Evolutionary conservation across 1,140 invertebrate species (phyloP).

Genomic region (Rhagoletis zephyria): DNA sequence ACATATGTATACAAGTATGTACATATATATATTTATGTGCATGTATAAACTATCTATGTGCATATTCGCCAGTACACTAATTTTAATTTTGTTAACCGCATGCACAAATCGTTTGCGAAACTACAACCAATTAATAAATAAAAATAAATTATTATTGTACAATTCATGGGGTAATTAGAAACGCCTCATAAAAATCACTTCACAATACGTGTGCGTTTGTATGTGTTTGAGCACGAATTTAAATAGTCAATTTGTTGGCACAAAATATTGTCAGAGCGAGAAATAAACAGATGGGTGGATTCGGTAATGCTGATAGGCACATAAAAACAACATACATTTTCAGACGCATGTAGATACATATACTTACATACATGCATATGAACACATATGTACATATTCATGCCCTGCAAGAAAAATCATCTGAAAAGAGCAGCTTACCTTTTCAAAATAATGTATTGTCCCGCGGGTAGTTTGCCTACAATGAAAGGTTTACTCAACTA

Average conservation of each 20-base stretch:
- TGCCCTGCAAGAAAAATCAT: too few relatives aligned
- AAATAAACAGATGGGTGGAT: slow-evolving; percentile 19
- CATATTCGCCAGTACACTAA: neutral
- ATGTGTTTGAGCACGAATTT: slow-evolving; percentile 5
- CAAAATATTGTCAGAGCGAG: slow-evolving; percentile 35
- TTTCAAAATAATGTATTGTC: too few relatives aligned
- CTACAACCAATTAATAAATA: slow-evolving; percentile 69
- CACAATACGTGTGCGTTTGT: neutral
- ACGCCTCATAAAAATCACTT: slow-evolving; percentile 67
- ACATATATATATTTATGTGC: neutral
- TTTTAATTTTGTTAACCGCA: neutral
- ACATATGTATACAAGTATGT: neutral
- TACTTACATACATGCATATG: neutral
- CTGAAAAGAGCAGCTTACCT: too few relatives aligned
- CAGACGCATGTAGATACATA: neutral
- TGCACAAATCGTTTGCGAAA: slow-evolving; percentile 34
- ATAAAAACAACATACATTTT: too few relatives aligned
- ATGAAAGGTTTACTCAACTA: too few relatives aligned
- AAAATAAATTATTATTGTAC: slow-evolving; percentile 71
- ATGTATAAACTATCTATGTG: neutral
- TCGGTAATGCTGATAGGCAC: neutral
- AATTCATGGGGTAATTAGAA: slow-evolving; percentile 72
- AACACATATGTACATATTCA: too few relatives aligned
- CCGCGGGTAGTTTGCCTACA: too few relatives aligned
- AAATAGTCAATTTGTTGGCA: slow-evolving; percentile 50